A percentile compares a stretch with the other conserved stretches of the same genome.
These are phyloP conservation scores for Acipenser transmontanus DNA, from an alignment of 2,797 vertebrate genomes.

Conservation along the genomic window DNA sequence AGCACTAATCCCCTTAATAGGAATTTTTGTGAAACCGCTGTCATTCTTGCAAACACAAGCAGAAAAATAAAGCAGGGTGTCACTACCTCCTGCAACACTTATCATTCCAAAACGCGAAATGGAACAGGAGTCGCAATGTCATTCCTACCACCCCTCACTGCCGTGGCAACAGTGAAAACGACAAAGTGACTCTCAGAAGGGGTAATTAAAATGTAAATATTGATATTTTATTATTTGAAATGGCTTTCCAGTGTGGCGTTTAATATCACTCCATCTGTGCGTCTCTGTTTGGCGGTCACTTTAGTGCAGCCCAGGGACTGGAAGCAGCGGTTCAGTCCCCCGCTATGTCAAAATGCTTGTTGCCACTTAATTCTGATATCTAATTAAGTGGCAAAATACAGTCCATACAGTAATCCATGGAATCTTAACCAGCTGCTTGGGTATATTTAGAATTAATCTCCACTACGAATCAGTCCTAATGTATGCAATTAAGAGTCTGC, in stretches of 20 bases:
- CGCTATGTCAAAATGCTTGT: conserved; percentile 78
- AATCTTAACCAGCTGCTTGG: conserved; percentile 91
- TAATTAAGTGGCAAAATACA: conserved; percentile 93
- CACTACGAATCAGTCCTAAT: conserved; percentile 98
- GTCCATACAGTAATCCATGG: conserved; percentile 82
- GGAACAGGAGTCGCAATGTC: conserved; percentile 68
- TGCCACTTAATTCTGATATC: conserved; percentile 86
- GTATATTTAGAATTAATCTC: conserved; percentile 99
- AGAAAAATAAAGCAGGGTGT: conserved; percentile 26
- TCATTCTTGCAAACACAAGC: conserved; percentile 63
- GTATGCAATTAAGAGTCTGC: conserved; percentile 99
- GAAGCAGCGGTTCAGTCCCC: conserved; percentile 65
- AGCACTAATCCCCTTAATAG: conserved; percentile 75
- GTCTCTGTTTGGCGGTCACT: conserved; percentile 86
- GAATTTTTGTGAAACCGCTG: conserved; percentile 68
- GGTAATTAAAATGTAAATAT: conserved; percentile 99
- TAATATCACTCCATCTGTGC: conserved; percentile 99
- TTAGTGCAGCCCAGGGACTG: conserved; percentile 82
- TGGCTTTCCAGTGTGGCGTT: conserved; percentile 91
- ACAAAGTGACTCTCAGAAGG: conserved; percentile 78
- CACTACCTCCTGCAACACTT: conserved; percentile 63
- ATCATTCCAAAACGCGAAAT: conserved; percentile 77
- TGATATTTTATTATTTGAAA: conserved; percentile 99
- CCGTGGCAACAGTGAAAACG: conserved; percentile 73
- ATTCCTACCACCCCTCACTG: conserved; percentile 69